Evolutionary conservation across 1,140 invertebrate genomes (phyloP).

Genomic region (Neotoxoptera formosana): DNA sequence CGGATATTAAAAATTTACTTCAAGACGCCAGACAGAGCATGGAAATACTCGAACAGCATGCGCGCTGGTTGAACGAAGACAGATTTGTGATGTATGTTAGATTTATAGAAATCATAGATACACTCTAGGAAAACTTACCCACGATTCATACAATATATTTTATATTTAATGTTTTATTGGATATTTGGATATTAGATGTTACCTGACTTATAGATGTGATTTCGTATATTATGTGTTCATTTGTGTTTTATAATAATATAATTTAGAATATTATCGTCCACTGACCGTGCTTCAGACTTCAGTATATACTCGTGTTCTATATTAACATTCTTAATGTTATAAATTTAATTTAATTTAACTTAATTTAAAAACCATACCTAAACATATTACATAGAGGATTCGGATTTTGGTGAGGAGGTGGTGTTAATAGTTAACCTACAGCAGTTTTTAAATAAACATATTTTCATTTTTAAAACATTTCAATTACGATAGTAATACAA

Average conservation of each 20-base stretch:
- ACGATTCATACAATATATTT: background rate
- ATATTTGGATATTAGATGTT: background rate
- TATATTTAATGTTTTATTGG: background rate
- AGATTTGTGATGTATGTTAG: constrained; percentile 63
- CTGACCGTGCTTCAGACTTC: background rate
- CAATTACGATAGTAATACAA: background rate
- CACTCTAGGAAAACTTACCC: background rate
- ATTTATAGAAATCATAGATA: background rate
- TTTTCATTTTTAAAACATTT: background rate
- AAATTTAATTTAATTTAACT: no score
- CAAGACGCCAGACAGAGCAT: constrained; percentile 51
- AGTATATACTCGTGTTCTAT: background rate
- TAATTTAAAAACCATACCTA: background rate
- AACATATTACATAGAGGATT: background rate
- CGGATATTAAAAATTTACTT: constrained; percentile 37
- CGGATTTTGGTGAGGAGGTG: no score
- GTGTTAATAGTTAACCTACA: background rate
- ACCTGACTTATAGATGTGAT: background rate
- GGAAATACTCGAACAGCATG: constrained; percentile 64
- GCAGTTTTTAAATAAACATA: background rate
- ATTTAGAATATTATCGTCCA: background rate
- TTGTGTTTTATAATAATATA: background rate
- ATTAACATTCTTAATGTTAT: background rate
- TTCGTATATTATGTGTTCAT: background rate
- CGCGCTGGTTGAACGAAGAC: constrained; percentile 64